Evolutionary conservation across 2,888 invertebrate species (phyloP).

Genomic region (Eudasyphora cyanicolor): DNA sequence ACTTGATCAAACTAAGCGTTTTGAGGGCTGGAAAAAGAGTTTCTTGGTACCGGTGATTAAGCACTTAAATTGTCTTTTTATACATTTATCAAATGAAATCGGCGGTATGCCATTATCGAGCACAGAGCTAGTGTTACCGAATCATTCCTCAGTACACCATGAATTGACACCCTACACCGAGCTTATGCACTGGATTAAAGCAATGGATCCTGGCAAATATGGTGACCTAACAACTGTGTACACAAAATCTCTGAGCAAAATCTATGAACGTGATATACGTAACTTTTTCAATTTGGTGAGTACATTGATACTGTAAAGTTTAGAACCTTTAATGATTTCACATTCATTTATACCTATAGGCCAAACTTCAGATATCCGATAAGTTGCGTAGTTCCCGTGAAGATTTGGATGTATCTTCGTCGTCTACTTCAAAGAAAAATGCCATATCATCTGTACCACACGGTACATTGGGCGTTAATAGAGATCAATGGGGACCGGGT

Average conservation of each 20-base stretch:
- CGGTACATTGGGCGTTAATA: conserved; percentile 83
- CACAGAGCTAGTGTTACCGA: conserved; percentile 85
- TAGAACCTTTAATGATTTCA: neutral
- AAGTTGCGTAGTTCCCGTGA: conserved; percentile 79
- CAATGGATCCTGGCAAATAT: conserved; percentile 91
- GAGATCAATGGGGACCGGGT: conserved; percentile 84
- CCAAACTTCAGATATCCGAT: conserved; percentile 76
- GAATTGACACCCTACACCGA: conserved; percentile 93
- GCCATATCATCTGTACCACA: conserved; percentile 77
- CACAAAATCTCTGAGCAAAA: conserved; percentile 89
- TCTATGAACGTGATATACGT: conserved; percentile 92
- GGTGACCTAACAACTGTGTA: conserved; percentile 91
- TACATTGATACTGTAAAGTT: neutral
- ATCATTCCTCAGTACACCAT: conserved; percentile 89
- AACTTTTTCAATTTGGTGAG: conserved; percentile 76
- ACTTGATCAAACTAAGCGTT: conserved; percentile 89
- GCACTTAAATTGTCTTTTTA: conserved; percentile 96
- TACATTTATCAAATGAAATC: conserved; percentile 92
- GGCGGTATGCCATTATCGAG: conserved; percentile 81
- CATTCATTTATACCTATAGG: conserved; percentile 69
- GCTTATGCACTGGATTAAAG: conserved; percentile 94
- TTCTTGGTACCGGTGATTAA: conserved; percentile 92
- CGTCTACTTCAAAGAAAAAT: conserved; percentile 79
- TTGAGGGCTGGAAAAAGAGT: conserved; percentile 88
- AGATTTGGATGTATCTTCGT: conserved; percentile 79